Base-by-base conservation (phyloP, 2,113 vertebrate species). In the Lepisosteus osseus region DNA sequence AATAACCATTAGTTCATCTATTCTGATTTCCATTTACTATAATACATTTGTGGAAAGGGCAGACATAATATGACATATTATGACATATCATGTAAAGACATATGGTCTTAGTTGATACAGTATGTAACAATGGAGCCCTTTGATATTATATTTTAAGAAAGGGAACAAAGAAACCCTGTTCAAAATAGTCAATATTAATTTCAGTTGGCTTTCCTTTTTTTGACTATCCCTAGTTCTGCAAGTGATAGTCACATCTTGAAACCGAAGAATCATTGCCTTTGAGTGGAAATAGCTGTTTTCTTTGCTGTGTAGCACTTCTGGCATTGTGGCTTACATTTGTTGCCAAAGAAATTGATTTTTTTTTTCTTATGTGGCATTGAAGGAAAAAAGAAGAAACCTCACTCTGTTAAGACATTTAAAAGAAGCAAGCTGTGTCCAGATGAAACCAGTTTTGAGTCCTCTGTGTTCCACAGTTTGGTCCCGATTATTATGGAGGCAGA, bases 211-310 rank as follows among this genome's bases (percentile, higher is more conserved):
- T 59, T 54, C 43, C 54, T 14, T 72, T 40, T 40, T 70, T 68
- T 70, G 61, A 69, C 54, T 68, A 72, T 65, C 61, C 71, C 59
- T 54, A 72, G 7, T 44, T 55, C 55, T 54, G 54, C 43, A 40
- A 76, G 72, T 72, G 66, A 75, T 67, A 17, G 66, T 56, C 68
- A 70, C 15, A 29, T 72, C 68, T 29, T 29, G 29, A 29, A 59
- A 29, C 54, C 54, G 17, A 56, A 65, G 13, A 61, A 61, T 67
- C 62, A 15, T 69, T 72, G 56, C 72, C 56, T 61, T 63, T 56
- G 42, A 47, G 29, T 41, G 45, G 29, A 51, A 9, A 51, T 1
- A 51, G 47, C 47, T 29, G 29, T 29, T 6, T 51, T 51, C 54
- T n/a, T 17, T 8, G 15, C n/a, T 41, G 4, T 56, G 40, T 42